These are phyloP conservation scores for Rhingia campestris DNA, from an alignment of 2,888 invertebrate genomes.

Conservation along the genomic window DNA sequence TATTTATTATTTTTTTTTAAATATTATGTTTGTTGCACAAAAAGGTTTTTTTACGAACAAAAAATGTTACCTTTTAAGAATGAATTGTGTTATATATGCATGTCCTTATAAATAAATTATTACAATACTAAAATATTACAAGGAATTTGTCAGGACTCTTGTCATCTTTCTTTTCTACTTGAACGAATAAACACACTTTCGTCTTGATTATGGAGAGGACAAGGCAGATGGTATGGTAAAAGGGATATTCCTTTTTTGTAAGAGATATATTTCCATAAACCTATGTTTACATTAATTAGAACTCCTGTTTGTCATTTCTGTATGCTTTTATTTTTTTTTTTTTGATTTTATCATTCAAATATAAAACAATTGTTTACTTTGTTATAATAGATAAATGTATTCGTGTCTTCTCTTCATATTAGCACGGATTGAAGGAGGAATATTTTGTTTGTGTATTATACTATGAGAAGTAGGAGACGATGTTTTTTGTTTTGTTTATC, in stretches of 20 bases:
- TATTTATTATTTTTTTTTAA: conserved; percentile 38
- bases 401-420: conserved; percentile 50
- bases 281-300: conserved; percentile 46
- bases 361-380: conserved; percentile 55
- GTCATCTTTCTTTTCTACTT: conserved; percentile 15
- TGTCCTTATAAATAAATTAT: conserved; percentile 73
- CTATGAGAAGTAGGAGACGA: conserved; percentile 41
- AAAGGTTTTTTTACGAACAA: conserved; percentile 39
- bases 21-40: conserved; percentile 33
- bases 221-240: conserved; percentile 44
- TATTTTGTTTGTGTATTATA: conserved; percentile 34
- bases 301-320: conserved; percentile 53
- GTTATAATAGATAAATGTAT: conserved; percentile 57
- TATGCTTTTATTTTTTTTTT: conserved; percentile 36
- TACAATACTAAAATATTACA: conserved; percentile 72
- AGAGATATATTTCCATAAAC: conserved; percentile 57
- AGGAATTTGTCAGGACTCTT: conserved; percentile 66
- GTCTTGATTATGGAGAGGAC: conserved; percentile 45
- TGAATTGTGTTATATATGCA: conserved; percentile 44
- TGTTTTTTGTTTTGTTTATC: conserved; percentile 12
- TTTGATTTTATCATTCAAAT: conserved; percentile 62
- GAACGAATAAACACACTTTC: conserved; percentile 54
- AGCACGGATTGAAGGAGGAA: conserved; percentile 54
- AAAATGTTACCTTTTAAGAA: conserved; percentile 56
- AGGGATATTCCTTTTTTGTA: conserved; percentile 33